phyloP scores from a whole-genome alignment of 2,113 vertebrate species.

The Stegostoma tigrinum region DNA sequence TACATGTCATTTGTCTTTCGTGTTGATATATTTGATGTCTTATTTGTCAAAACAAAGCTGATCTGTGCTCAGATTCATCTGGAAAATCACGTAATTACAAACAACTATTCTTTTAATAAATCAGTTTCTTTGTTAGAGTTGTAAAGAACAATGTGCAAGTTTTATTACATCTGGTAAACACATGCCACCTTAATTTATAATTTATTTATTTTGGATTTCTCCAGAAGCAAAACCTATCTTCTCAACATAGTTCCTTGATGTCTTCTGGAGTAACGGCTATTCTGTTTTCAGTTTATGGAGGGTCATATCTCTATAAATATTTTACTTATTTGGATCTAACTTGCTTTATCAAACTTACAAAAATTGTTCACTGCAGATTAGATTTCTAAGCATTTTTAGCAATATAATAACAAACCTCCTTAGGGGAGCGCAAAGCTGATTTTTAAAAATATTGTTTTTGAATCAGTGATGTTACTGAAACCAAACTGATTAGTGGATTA shows the following conservation, averaged over 20 bases:
- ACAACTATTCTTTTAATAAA: neutral
- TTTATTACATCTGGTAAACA: neutral
- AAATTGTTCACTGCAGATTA: neutral
- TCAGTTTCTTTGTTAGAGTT: neutral
- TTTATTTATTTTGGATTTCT: neutral
- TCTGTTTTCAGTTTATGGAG: neutral
- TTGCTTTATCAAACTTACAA: neutral
- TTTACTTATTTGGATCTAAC: neutral
- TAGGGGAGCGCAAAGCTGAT: neutral
- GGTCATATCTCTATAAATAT: neutral
- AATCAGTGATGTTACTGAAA: neutral
- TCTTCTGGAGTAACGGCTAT: neutral
- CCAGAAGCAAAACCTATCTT: neutral
- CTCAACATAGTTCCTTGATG: neutral
- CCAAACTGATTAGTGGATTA: neutral
- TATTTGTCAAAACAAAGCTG: neutral
- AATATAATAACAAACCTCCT: neutral
- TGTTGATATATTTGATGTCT: neutral
- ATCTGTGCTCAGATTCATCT: neutral
- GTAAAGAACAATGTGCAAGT: neutral
- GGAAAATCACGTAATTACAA: neutral
- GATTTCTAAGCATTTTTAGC: neutral
- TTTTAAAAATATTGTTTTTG: neutral
- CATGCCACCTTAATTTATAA: neutral
- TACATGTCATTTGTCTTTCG: neutral